Base-by-base conservation (phyloP, 2,888 invertebrate genomes). In the Mactromeris polynyma region DNA sequence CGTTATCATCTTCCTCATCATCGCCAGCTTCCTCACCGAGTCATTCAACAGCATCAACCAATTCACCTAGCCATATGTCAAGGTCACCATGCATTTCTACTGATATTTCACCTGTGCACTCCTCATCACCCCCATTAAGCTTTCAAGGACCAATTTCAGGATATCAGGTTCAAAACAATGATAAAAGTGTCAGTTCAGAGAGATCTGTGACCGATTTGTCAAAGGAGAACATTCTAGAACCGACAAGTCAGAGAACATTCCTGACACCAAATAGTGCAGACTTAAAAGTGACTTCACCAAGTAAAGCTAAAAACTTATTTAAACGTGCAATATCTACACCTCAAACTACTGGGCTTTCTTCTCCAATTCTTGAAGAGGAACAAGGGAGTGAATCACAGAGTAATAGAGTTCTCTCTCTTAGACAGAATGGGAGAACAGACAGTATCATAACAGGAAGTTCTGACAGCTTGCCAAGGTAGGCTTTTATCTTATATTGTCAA, bases 381-480 rank as follows among this genome's bases (percentile, higher is more conserved):
- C 80, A 81, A 69, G 87, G 82, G 80, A 31, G 33, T 26, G 79
- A 88, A 33, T 64, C 84, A 36, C 83, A 86, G 33, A 84, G 85
- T 73, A 81, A 88, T 21, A 81, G 90, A 69, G 78, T 87, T 54
- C 42, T 82, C 69, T 85, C 81, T 38, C 90, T 91, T 80, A 87
- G 87, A 77, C 87, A 90, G 79, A 88, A 92, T 58, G 89, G 87
- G 46, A 93, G 93, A 26, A 91, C 95, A 31, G 84, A 94, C 90
- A 96, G 96, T 89, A 93, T 96, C 93, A 95, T 96, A 69, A 96
- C 95, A n/a, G 95, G 95, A 73, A 96, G 96, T 91, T 94, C 96
- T 42, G 96, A 96, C 83, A 96, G 96, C 87, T 89, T 96, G 64
- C 95, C 96, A 69, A 95, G 96, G 96, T 96, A 81, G 7, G 40